A percentile compares a stretch with the other conserved stretches of the same genome.
phyloP scores from a whole-genome alignment of 2,797 vertebrate species.

The Gymnocypris eckloni region DNA sequence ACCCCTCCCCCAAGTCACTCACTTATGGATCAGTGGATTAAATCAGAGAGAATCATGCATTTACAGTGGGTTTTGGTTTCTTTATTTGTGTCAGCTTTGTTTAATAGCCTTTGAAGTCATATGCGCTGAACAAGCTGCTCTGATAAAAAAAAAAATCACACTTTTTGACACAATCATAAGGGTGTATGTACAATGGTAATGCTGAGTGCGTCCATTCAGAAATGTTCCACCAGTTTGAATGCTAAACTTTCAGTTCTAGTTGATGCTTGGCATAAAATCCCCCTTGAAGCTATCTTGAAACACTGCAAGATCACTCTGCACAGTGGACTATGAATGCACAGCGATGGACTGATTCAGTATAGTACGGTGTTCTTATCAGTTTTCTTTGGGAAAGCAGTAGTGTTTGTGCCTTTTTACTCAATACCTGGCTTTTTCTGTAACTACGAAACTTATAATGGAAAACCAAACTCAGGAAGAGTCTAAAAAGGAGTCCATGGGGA shows the following conservation, averaged over 20 bases:
- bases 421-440: not conserved
- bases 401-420: constrained; percentile 35
- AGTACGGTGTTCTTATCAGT: not conserved
- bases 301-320: constrained; percentile 6
- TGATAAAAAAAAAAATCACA: not conserved
- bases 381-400: constrained; percentile 43
- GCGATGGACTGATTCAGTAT: not conserved
- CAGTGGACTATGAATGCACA: constrained; percentile 13
- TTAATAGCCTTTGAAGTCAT: constrained; percentile 40
- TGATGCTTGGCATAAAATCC: constrained; percentile 48
- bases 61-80: constrained; percentile 32
- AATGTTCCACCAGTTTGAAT: constrained; percentile 7
- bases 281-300: constrained; percentile 15
- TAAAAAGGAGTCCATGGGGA: constrained; percentile 30
- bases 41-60: constrained; percentile 43
- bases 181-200: constrained; percentile 45
- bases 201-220: constrained; percentile 8
- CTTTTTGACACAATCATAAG: constrained; percentile 33
- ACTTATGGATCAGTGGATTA: not conserved
- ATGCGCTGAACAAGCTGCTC: constrained; percentile 31
- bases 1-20: not conserved
- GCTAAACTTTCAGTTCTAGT: constrained; percentile 25
- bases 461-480: constrained; percentile 39
- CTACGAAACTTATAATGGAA: not conserved
- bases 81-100: constrained; percentile 52